Conservation (phyloP, 2,797 vertebrate species). For the Tauraco hartlaubi region DNA sequence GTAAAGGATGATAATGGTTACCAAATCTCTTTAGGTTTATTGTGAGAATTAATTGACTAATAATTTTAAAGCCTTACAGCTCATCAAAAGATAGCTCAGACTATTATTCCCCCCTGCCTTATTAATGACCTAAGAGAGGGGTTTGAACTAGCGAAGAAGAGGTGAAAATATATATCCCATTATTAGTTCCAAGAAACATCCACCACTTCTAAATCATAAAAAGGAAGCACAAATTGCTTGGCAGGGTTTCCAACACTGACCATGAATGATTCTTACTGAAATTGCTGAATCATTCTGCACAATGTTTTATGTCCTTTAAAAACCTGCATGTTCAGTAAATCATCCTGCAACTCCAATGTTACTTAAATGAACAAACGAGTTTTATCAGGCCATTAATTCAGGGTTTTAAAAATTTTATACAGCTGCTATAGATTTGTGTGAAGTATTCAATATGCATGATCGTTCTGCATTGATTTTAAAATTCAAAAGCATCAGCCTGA, state of each 20-base stretch:
- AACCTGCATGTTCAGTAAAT: not conserved
- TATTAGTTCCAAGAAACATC: slow-evolving; percentile 16
- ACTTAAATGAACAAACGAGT: slow-evolving; percentile 34
- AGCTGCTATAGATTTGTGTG: not conserved
- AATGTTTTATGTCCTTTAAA: not conserved
- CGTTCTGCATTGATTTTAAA: slow-evolving; percentile 61
- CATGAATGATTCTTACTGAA: not conserved
- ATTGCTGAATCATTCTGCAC: slow-evolving; percentile 34
- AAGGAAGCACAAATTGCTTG: slow-evolving; percentile 5
- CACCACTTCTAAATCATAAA: not conserved
- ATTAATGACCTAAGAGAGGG: not conserved
- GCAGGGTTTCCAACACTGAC: not conserved
- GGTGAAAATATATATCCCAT: not conserved
- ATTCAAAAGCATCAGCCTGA: slow-evolving; percentile 12
- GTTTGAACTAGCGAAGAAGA: not conserved
- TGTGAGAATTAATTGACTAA: slow-evolving; percentile 7
- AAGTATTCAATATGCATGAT: slow-evolving; percentile 45
- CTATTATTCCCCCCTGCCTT: not conserved
- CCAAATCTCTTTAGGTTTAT: not conserved
- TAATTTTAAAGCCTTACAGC: slow-evolving; percentile 10
- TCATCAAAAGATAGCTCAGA: slow-evolving; percentile 1
- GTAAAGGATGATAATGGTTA: not conserved
- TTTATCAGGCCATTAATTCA: slow-evolving; percentile 51
- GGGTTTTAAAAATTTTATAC: slow-evolving; percentile 30
- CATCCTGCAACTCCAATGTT: not conserved